Conservation (phyloP, 2,113 vertebrate genomes). For the Elachura formosa region DNA sequence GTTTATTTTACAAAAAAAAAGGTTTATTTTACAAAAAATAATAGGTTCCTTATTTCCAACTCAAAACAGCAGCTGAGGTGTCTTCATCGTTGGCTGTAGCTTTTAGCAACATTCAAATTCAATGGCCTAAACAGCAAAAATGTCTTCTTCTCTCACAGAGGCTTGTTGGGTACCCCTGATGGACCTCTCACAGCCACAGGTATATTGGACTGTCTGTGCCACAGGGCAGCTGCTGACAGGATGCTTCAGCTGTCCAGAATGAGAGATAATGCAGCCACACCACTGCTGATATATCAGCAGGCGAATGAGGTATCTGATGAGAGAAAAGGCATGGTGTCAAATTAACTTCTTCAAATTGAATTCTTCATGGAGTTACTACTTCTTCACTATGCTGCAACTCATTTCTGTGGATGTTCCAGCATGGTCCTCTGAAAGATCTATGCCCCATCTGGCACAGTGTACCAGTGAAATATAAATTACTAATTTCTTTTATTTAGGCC, state of each 20-base stretch:
- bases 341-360: not conserved
- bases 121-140: not conserved
- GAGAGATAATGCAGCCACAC: not conserved
- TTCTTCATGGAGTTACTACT: not conserved
- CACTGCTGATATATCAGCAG: not conserved
- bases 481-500: not conserved
- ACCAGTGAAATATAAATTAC: not conserved
- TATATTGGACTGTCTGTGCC: not conserved
- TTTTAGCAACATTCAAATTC: not conserved
- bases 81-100: not conserved
- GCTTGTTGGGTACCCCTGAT: accelerated
- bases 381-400: not conserved
- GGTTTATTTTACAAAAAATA: too few species aligned
- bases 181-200: not conserved
- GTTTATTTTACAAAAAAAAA: not conserved
- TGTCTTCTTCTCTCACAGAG: not conserved
- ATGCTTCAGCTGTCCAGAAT: not conserved
- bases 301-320: not conserved
- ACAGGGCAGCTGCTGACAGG: not conserved
- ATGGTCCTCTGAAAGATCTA: not conserved
- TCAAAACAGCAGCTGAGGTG: not conserved
- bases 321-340: not conserved
- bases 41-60: not conserved
- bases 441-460: not conserved
- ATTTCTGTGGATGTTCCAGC: not conserved